Percentiles rank a stretch among this genome's conserved stretches.
These are phyloP conservation scores for Micrasema minimum DNA, from an alignment of 1,140 invertebrate species.

Conservation along the genomic window DNA sequence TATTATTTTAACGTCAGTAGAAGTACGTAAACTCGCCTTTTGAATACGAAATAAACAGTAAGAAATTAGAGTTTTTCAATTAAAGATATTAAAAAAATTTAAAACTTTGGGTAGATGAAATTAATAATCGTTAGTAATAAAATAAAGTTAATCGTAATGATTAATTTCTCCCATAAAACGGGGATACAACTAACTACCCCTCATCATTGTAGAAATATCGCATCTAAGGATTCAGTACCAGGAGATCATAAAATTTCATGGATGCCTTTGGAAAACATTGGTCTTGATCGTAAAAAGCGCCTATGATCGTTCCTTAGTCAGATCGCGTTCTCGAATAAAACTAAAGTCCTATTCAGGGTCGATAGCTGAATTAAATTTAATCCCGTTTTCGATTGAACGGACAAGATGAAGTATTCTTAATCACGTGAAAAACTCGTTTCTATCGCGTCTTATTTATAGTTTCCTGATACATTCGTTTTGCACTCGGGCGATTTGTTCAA, in stretches of 20 bases:
- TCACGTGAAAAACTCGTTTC: slow-evolving; percentile 39
- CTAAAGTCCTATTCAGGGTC: slow-evolving; percentile 31
- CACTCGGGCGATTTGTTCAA: slow-evolving; percentile 22
- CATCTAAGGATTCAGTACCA: slow-evolving; percentile 32
- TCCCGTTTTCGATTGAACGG: slow-evolving; percentile 33
- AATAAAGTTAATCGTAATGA: slow-evolving; percentile 17
- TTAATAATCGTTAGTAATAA: not conserved
- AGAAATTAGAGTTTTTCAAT: too few species aligned
- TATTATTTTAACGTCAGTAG: too few species aligned
- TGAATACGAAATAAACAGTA: too few species aligned
- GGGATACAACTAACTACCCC: slow-evolving; percentile 31
- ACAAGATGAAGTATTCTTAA: slow-evolving; percentile 38
- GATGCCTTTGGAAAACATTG: slow-evolving; percentile 41
- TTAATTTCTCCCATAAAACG: slow-evolving; percentile 19
- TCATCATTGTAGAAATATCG: slow-evolving; percentile 35
- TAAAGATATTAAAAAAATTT: too few species aligned
- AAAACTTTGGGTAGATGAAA: not conserved
- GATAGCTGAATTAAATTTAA: slow-evolving; percentile 39
- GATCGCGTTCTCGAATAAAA: slow-evolving; percentile 42
- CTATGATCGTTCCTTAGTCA: slow-evolving; percentile 41
- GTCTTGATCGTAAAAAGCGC: slow-evolving; percentile 34
- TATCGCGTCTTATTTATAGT: slow-evolving; percentile 33
- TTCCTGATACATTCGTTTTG: slow-evolving; percentile 39
- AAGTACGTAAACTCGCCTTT: too few species aligned
- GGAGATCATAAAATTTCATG: slow-evolving; percentile 41